Evolutionary conservation across 2,888 invertebrate genomes (phyloP), one percentile per base, ranked within the genome.

Genomic region (Teleiodes luculella): DNA sequence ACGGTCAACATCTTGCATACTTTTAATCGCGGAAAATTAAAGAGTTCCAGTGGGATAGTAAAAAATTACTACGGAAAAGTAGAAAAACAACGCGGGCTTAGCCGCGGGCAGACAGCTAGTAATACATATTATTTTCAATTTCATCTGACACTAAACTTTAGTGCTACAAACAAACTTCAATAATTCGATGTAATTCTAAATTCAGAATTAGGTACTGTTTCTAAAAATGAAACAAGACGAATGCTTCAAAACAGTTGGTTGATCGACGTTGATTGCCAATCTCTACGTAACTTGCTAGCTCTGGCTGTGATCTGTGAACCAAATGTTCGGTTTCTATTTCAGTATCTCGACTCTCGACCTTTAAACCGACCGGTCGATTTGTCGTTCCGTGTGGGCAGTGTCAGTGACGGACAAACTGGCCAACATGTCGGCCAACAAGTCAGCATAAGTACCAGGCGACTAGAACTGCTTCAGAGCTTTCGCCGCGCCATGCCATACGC

Each of bases 341-440:
- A 31, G 46, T n/a, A 16, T 18, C 31, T 18, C 31, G 46, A 46
- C 46, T 18, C 31, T 18, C 31, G 46, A 46, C 46, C 46, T 53
- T 54, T 57, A 52, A 50, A 43, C 30, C 28, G 43, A 20, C 28
- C 43, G 28, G 50, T 35, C 31, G 46, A 55, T 55, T 52, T 53
- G 14, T 50, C 54, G 54, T 33, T 24, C 47, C 46, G 51, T 60
- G 54, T 63, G 68, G 66, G 64, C 67, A 67, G 63, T 62, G 55
- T 59, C 36, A 39, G 57, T 61, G 65, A 59, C 53, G 63, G 72
- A 80, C 68, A 67, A 73, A 74, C 71, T 68, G 74, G 74, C 63
- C 79, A 84, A 87, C 80, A 83, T 83, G 86, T 88, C 86, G 66
- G 84, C 76, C 78, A 70, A 85, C 76, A 72, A 68, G 78, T 84